Evolutionary conservation across 2,888 invertebrate species (phyloP).

Genomic region (Drosophila demipolita): DNA sequence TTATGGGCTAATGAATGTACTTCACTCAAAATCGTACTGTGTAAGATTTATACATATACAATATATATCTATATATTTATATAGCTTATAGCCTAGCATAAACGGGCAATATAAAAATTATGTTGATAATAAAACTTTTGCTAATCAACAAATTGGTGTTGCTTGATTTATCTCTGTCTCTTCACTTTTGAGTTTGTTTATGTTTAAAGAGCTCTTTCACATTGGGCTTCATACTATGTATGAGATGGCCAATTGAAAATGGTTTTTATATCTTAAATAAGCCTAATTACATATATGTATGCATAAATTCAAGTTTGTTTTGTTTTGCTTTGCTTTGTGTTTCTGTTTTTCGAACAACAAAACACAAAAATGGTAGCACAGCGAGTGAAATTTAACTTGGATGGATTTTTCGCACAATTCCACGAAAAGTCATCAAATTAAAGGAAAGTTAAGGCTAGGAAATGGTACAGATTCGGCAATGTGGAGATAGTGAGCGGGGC

Average conservation of each 20-base stretch:
- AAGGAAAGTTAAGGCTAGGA: slow-evolving; percentile 10
- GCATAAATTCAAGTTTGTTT: slow-evolving; percentile 54
- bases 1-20: slow-evolving; percentile 79
- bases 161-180: slow-evolving; percentile 25
- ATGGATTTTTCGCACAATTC: slow-evolving; percentile 47
- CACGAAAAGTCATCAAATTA: slow-evolving; percentile 56
- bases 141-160: slow-evolving; percentile 76
- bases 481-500: slow-evolving; percentile 27
- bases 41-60: slow-evolving; percentile 68
- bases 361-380: slow-evolving; percentile 51
- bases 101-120: slow-evolving; percentile 68
- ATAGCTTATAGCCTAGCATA: slow-evolving; percentile 76
- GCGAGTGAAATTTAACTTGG: slow-evolving; percentile 43
- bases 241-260: slow-evolving; percentile 47
- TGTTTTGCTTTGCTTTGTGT: slow-evolving; percentile 19
- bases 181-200: slow-evolving; percentile 19
- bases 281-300: slow-evolving; percentile 40
- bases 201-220: slow-evolving; percentile 17
- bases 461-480: slow-evolving; percentile 26
- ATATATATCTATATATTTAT: slow-evolving; percentile 51
- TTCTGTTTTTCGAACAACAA: slow-evolving; percentile 25
- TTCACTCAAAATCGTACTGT: slow-evolving; percentile 75
- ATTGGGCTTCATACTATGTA: slow-evolving; percentile 61
- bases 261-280: slow-evolving; percentile 30
- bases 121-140: slow-evolving; percentile 62